A percentile compares a stretch with the other conserved stretches of the same genome.
Conservation (phyloP, 2,888 invertebrate genomes). For the Acrobasis consociella region DNA sequence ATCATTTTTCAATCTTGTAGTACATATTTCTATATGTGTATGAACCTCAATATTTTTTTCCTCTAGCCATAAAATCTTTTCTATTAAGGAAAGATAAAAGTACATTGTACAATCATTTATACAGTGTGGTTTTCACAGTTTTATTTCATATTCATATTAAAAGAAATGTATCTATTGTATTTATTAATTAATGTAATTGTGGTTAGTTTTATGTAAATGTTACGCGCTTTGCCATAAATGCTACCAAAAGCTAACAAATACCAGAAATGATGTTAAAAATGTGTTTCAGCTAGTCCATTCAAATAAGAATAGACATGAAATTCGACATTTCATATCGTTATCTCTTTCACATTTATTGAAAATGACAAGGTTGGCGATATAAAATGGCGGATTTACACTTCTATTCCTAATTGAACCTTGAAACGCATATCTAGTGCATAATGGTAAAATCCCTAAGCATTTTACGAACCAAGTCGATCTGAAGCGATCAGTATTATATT, state of each 20-base stretch:
- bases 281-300: too few species aligned
- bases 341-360: too few species aligned
- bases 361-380: too few species aligned
- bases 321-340: too few species aligned
- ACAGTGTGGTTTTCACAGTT: background rate
- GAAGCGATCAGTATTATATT: constrained; percentile 62
- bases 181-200: background rate
- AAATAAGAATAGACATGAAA: too few species aligned
- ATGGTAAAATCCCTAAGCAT: background rate
- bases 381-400: too few species aligned
- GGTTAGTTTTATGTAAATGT: background rate
- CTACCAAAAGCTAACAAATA: background rate
- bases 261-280: too few species aligned
- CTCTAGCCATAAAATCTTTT: background rate
- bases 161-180: background rate
- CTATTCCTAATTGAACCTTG: too few species aligned
- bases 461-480: constrained; percentile 37
- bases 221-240: constrained; percentile 10
- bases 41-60: background rate
- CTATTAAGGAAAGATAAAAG: too few species aligned
- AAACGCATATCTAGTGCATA: background rate
- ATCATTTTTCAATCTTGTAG: constrained; percentile 1
- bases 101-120: background rate
- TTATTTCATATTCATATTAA: background rate
- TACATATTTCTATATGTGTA: background rate